These are phyloP conservation scores for Poeciliopsis prolifica DNA, from an alignment of 2,113 vertebrate species.

Conservation along the genomic window DNA sequence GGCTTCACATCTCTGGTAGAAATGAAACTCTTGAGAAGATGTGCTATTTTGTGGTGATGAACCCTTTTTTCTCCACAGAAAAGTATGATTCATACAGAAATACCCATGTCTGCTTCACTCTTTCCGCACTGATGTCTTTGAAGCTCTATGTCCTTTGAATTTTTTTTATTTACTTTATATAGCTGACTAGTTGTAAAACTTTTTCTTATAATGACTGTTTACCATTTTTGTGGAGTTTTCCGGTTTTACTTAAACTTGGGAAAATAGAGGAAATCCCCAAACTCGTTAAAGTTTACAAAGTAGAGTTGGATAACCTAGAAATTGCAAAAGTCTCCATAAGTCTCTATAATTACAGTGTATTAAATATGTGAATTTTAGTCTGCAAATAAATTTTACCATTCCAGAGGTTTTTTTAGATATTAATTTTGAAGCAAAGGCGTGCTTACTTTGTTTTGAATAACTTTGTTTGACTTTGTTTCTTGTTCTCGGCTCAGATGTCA, in stretches of 20 bases:
- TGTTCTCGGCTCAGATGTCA: neutral
- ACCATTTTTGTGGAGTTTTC: neutral
- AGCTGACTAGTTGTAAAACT: neutral
- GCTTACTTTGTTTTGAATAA: neutral
- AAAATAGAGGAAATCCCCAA: conserved; percentile 19
- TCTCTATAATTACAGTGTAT: neutral
- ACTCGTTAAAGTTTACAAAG: conserved; percentile 24
- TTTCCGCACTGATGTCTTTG: neutral
- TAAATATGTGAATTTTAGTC: conserved; percentile 6
- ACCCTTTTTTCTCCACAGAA: conserved; percentile 33
- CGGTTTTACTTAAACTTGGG: neutral
- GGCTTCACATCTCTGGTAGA: conserved; percentile 22
- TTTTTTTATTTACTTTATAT: neutral
- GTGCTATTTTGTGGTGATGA: conserved; percentile 6
- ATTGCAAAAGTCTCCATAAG: conserved; percentile 16
- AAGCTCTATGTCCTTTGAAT: neutral
- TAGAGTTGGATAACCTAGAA: conserved; percentile 25
- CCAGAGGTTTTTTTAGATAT: conserved; percentile 30
- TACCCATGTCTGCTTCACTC: neutral
- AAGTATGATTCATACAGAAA: conserved; percentile 27
- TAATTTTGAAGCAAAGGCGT: neutral
- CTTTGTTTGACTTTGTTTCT: neutral
- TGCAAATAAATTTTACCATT: conserved; percentile 6
- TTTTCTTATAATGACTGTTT: conserved; percentile 20
- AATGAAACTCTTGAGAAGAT: conserved; percentile 26